Conservation (phyloP, 2,888 invertebrate species). For the Amitus sp. region DNA sequence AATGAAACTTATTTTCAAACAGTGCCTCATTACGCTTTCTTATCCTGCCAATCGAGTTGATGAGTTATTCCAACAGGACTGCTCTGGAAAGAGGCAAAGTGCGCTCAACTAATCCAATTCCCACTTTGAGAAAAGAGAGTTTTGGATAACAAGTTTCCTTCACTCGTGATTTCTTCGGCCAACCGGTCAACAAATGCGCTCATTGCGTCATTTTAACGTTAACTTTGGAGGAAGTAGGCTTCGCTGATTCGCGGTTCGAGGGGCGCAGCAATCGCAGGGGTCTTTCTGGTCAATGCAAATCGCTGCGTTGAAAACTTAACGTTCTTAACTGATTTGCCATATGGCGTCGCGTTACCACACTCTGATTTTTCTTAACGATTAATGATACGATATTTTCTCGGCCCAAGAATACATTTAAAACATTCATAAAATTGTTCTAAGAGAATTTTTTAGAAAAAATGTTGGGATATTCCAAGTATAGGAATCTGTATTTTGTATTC, state of each 20-base stretch:
- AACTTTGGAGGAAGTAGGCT: slow-evolving; percentile 26
- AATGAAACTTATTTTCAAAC: not conserved
- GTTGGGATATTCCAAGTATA: not conserved
- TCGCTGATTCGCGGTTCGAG: slow-evolving; percentile 25
- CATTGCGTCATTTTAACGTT: not conserved
- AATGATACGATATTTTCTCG: no score
- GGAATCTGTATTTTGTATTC: no score
- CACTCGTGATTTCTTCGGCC: not conserved
- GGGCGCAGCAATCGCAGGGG: slow-evolving; percentile 25
- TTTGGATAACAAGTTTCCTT: not conserved
- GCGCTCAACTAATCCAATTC: not conserved
- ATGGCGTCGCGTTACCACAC: slow-evolving; percentile 16
- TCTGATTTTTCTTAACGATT: not conserved
- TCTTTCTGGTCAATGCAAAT: no score
- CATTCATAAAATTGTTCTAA: no score
- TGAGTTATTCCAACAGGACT: not conserved
- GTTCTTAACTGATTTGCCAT: slow-evolving; percentile 37
- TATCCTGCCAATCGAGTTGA: not conserved
- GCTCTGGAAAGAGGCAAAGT: not conserved
- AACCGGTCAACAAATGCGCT: not conserved
- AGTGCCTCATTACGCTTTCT: not conserved
- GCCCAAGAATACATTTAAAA: no score
- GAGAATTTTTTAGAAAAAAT: no score
- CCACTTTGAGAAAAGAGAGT: not conserved
- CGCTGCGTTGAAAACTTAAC: not conserved